Evolutionary conservation across 2,888 invertebrate species (phyloP).

Genomic region (Acleris laterana): DNA sequence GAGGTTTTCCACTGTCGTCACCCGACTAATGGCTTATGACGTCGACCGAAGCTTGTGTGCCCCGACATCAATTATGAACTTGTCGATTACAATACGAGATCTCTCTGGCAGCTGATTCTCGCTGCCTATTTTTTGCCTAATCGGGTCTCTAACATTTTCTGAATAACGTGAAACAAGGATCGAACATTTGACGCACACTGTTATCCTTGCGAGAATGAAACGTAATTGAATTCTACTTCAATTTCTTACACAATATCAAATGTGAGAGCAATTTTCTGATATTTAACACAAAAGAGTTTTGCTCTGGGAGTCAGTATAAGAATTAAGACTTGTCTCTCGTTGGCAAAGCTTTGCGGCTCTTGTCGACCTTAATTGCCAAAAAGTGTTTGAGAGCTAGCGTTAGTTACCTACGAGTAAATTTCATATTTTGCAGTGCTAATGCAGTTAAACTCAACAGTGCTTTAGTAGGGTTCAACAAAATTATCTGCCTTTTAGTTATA

Average conservation of each 20-base stretch:
- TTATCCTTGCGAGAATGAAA: conserved; percentile 24
- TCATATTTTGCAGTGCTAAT: too few relatives aligned
- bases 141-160: conserved; percentile 7
- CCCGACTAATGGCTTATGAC: conserved; percentile 68
- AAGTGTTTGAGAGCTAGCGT: conserved; percentile 43
- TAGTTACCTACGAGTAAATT: background rate
- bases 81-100: conserved; percentile 40
- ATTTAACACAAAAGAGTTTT: conserved; percentile 33
- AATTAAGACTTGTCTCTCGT: conserved; percentile 54
- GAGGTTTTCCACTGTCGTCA: conserved; percentile 68
- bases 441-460: too few relatives aligned
- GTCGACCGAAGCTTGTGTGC: conserved; percentile 53
- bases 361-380: conserved; percentile 46
- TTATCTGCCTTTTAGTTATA: too few relatives aligned
- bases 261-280: conserved; percentile 20
- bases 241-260: conserved; percentile 26
- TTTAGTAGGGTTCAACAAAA: too few relatives aligned
- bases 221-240: conserved; percentile 31
- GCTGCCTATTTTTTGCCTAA: conserved; percentile 11
- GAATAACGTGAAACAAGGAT: conserved; percentile 14
- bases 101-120: conserved; percentile 27
- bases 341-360: conserved; percentile 51
- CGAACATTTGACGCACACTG: conserved; percentile 16
- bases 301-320: conserved; percentile 36
- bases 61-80: conserved; percentile 58